A percentile compares a stretch with the other conserved stretches of the same genome.
phyloP scores from a whole-genome alignment of 2,113 vertebrate species.

The Elaphurus davidianus region DNA sequence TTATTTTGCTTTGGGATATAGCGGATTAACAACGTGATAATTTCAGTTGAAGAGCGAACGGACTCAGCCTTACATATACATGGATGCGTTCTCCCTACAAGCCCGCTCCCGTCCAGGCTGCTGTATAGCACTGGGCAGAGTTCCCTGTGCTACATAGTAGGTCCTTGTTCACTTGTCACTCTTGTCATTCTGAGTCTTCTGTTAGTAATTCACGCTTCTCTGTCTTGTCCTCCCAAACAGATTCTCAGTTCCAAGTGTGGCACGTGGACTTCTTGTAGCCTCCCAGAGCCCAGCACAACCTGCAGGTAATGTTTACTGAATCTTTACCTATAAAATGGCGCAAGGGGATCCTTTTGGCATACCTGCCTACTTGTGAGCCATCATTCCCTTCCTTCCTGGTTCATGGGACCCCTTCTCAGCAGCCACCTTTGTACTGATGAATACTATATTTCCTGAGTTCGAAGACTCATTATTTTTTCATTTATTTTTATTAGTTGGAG shows the following conservation, averaged over 20 bases:
- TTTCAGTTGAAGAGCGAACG: neutral
- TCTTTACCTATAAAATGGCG: neutral
- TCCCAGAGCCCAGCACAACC: neutral
- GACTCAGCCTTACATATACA: neutral
- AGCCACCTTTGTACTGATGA: neutral
- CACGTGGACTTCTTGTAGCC: accelerated
- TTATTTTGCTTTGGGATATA: neutral
- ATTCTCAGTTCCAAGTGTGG: neutral
- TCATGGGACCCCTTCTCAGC: neutral
- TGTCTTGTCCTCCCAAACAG: neutral
- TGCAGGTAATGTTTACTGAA: neutral
- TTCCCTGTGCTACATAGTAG: accelerated
- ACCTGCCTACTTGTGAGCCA: neutral
- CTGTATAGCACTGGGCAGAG: neutral
- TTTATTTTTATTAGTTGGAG: no score
- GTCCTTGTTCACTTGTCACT: neutral
- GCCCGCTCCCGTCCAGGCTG: neutral
- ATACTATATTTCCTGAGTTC: neutral
- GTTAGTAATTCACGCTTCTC: neutral
- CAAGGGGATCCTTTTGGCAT: neutral
- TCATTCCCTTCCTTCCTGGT: neutral
- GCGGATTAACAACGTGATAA: neutral
- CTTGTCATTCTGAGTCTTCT: neutral
- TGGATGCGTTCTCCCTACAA: neutral
- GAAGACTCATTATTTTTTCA: neutral